These are phyloP conservation scores for Tethya wilhelma DNA, from an alignment of 37 sponge, comb jelly and placozoan species.

Conservation along the genomic window DNA sequence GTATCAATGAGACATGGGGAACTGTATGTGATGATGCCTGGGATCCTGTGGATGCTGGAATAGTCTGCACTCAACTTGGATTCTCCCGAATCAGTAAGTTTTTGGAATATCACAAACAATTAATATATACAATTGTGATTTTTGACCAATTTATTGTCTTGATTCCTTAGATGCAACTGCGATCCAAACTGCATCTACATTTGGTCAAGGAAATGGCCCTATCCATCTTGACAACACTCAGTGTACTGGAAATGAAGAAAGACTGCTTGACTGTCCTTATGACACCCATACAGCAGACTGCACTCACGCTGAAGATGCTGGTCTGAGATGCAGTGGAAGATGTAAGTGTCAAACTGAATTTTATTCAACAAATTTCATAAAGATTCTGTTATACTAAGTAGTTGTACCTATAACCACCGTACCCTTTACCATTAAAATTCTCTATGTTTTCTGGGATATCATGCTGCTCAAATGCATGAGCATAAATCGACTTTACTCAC, in stretches of 20 bases:
- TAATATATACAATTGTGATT: background rate
- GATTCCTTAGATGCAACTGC: background rate
- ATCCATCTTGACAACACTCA: conserved; percentile 32
- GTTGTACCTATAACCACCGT: too few species aligned
- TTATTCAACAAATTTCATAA: too few species aligned
- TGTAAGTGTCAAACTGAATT: too few species aligned
- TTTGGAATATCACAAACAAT: background rate
- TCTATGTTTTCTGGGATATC: too few species aligned
- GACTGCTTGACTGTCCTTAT: conserved; percentile 26
- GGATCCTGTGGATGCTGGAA: conserved; percentile 33
- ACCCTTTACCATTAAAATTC: too few species aligned
- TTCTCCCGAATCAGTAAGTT: conserved; percentile 9
- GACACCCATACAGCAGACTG: conserved; percentile 33
- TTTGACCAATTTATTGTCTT: background rate
- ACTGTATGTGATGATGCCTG: conserved; percentile 46
- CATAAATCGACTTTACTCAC: too few species aligned
- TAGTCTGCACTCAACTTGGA: conserved; percentile 39
- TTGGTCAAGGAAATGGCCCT: background rate
- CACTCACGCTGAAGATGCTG: conserved; percentile 47
- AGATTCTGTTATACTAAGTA: too few species aligned
- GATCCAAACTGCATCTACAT: background rate
- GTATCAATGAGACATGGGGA: conserved; percentile 30
- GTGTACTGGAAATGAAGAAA: conserved; percentile 37
- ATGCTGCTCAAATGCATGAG: too few species aligned
- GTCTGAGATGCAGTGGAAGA: conserved; percentile 52